Conservation (phyloP, 2,888 invertebrate species). For the Drosophila lacicola region DNA sequence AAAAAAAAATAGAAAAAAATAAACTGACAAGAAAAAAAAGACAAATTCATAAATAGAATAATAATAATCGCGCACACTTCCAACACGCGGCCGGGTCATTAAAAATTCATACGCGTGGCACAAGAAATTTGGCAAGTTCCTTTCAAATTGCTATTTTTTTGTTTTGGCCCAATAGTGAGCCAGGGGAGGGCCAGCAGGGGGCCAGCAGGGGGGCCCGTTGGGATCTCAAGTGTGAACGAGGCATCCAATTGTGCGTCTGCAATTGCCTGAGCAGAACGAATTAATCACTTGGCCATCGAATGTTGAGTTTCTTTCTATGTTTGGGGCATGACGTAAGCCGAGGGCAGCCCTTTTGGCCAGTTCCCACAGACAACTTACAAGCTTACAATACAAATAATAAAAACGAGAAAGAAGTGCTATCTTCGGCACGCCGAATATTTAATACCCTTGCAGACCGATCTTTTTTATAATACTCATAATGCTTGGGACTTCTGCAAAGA, state of each 20-base stretch:
- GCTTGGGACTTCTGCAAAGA: too few species aligned
- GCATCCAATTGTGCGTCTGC: conserved; percentile 32
- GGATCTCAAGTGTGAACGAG: conserved; percentile 36
- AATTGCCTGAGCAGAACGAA: conserved; percentile 34
- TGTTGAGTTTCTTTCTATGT: conserved; percentile 33
- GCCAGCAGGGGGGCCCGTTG: not conserved
- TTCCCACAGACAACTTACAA: conserved; percentile 38
- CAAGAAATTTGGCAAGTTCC: conserved; percentile 66
- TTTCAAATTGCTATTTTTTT: conserved; percentile 47
- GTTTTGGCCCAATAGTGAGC: conserved; percentile 6
- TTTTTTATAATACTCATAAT: too few species aligned
- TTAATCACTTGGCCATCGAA: conserved; percentile 42
- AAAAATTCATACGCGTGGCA: conserved; percentile 79
- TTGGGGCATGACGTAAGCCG: conserved; percentile 65
- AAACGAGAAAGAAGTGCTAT: too few species aligned
- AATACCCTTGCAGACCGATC: too few species aligned
- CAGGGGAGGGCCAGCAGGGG: not conserved
- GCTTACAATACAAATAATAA: conserved; percentile 4
- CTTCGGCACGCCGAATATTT: too few species aligned
- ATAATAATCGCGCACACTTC: conserved; percentile 68
- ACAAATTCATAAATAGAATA: conserved; percentile 47
- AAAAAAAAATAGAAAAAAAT: conserved; percentile 8
- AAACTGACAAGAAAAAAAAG: conserved; percentile 10
- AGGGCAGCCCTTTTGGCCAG: conserved; percentile 48
- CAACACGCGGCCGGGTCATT: conserved; percentile 71